These are phyloP conservation scores for Onychorhynchus coronatus DNA, from an alignment of 2,113 vertebrate genomes.

Conservation along the genomic window DNA sequence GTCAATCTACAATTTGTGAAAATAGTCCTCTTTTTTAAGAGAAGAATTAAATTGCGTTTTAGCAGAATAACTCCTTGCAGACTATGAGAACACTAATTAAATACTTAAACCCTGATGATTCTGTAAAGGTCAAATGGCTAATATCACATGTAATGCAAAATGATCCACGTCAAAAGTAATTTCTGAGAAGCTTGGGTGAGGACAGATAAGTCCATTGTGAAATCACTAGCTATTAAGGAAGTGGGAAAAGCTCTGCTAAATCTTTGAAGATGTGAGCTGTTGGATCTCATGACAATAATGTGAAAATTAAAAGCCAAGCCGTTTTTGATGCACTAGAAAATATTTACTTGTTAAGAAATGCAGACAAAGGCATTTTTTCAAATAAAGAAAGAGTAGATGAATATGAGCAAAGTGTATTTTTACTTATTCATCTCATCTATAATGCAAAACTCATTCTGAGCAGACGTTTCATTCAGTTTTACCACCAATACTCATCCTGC, in stretches of 20 bases:
- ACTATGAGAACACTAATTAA: neutral
- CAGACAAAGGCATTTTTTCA: neutral
- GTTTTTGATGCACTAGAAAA: neutral
- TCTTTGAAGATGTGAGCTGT: neutral
- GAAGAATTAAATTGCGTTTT: neutral
- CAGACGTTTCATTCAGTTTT: neutral
- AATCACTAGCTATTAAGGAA: neutral
- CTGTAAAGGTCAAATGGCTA: neutral
- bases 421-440: neutral
- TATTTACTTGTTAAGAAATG: neutral
- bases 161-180: neutral
- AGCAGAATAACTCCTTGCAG: neutral
- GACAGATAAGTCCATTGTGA: neutral
- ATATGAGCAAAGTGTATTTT: neutral
- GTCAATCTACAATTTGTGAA: neutral
- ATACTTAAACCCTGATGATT: neutral
- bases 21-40: neutral
- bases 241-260: neutral
- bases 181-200: neutral
- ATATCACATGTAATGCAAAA: neutral
- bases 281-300: neutral
- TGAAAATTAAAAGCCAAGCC: neutral
- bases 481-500: rapidly evolving
- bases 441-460: neutral
- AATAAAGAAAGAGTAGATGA: neutral